Conservation (phyloP, 2,797 vertebrate genomes). For the Cirrhinus molitorella region DNA sequence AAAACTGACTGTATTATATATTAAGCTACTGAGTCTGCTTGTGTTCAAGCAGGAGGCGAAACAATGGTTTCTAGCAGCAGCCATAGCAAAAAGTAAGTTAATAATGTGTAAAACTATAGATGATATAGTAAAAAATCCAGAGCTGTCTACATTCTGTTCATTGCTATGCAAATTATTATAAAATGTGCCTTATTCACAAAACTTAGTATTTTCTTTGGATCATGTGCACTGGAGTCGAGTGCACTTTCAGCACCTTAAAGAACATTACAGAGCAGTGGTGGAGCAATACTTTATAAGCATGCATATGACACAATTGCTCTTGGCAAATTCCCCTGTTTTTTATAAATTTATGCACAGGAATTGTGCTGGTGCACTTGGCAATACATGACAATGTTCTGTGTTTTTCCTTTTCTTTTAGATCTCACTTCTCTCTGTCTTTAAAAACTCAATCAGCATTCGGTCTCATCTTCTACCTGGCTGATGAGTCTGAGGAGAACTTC, state of each 20-base stretch:
- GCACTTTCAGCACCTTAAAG: background rate
- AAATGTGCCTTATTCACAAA: background rate
- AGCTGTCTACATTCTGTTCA: too few species aligned
- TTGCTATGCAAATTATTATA: background rate
- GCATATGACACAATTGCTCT: background rate
- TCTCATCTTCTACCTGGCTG: slow-evolving; percentile 90
- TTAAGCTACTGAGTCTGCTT: background rate
- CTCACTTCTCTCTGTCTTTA: slow-evolving; percentile 89
- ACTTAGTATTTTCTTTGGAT: background rate
- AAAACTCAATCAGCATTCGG: slow-evolving; percentile 90
- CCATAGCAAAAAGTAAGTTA: background rate
- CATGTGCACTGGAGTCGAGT: background rate
- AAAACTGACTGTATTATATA: too few species aligned
- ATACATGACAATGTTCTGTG: background rate
- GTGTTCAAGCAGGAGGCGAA: background rate
- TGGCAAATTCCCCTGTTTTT: background rate
- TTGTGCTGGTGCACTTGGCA: too few species aligned
- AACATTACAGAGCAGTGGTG: background rate
- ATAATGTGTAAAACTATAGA: background rate
- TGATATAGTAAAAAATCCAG: too few species aligned
- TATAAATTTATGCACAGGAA: too few species aligned
- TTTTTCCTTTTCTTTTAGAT: slow-evolving; percentile 73
- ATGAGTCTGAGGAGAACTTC: slow-evolving; percentile 86
- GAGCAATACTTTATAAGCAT: background rate
- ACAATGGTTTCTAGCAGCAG: background rate